phyloP scores from a whole-genome alignment of 2,797 vertebrate species.

The Propithecus deckenii region DNA sequence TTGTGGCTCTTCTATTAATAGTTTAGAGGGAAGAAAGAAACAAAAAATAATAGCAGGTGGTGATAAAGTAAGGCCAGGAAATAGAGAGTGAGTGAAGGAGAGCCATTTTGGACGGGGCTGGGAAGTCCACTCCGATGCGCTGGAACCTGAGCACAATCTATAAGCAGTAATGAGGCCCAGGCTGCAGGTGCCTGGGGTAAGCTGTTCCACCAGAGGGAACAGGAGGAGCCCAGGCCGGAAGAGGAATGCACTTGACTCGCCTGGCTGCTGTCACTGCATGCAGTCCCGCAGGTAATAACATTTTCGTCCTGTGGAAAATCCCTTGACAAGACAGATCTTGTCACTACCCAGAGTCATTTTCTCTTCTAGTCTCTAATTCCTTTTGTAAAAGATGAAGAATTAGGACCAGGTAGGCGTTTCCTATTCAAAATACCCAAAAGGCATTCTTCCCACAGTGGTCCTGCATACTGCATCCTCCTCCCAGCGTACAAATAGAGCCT shows the following conservation, averaged over 20 bases:
- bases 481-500: background rate
- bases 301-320: background rate
- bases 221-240: background rate
- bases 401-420: background rate
- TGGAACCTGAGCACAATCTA: background rate
- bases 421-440: background rate
- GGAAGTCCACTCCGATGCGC: background rate
- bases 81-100: background rate
- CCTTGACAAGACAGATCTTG: background rate
- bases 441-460: too few relatives aligned
- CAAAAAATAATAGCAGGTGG: background rate
- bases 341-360: background rate
- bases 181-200: background rate
- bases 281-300: accelerated
- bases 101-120: accelerated
- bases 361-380: background rate
- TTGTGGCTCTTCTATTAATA: background rate
- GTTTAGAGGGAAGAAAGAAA: background rate
- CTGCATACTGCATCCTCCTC: background rate
- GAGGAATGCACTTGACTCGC: background rate
- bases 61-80: background rate
- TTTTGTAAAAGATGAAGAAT: background rate
- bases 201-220: accelerated
- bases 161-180: accelerated
- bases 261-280: accelerated